phyloP scores from a whole-genome alignment of 2,888 invertebrate species.

The Conus canariensis region DNA sequence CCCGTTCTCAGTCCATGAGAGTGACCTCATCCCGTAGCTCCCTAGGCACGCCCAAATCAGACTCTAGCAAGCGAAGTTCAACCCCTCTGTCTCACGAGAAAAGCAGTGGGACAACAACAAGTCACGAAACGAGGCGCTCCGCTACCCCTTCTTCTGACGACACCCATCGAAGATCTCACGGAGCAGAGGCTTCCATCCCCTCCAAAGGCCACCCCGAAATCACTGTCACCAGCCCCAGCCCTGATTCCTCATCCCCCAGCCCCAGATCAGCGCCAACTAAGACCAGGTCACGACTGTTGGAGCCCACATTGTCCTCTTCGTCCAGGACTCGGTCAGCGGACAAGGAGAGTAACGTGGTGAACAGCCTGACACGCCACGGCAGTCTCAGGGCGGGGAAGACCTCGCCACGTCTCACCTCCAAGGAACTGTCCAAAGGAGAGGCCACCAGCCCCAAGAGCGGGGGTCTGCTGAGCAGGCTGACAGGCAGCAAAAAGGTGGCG shows the following conservation, averaged over 20 bases:
- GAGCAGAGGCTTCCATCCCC: conserved; percentile 47
- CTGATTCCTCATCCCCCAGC: conserved; percentile 54
- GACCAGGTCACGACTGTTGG: conserved; percentile 61
- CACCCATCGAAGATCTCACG: conserved; percentile 27
- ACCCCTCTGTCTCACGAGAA: conserved; percentile 42
- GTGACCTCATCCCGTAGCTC: conserved; percentile 46
- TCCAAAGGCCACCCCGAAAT: conserved; percentile 60
- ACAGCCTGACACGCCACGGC: conserved; percentile 60
- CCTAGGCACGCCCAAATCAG: conserved; percentile 10
- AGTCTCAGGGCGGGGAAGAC: conserved; percentile 58
- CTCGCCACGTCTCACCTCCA: conserved; percentile 16
- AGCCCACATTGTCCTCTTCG: conserved; percentile 65
- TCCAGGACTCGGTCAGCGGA: conserved; percentile 43
- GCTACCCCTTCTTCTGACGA: conserved; percentile 44
- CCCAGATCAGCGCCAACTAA: conserved; percentile 47
- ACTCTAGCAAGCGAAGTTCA: conserved; percentile 38
- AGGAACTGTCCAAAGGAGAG: conserved; percentile 37
- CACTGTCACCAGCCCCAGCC: conserved; percentile 56
- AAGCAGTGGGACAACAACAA: conserved; percentile 34
- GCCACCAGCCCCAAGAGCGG: not conserved
- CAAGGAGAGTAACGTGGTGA: conserved; percentile 44
- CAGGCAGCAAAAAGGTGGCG: conserved; percentile 23
- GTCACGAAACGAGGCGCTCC: conserved; percentile 34
- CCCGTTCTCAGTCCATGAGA: conserved; percentile 56
- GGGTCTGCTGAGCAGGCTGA: not conserved